Percentiles rank a stretch among this genome's conserved stretches.
Conservation (phyloP, 2,888 invertebrate species). For the Aleiodes leptofemur region DNA sequence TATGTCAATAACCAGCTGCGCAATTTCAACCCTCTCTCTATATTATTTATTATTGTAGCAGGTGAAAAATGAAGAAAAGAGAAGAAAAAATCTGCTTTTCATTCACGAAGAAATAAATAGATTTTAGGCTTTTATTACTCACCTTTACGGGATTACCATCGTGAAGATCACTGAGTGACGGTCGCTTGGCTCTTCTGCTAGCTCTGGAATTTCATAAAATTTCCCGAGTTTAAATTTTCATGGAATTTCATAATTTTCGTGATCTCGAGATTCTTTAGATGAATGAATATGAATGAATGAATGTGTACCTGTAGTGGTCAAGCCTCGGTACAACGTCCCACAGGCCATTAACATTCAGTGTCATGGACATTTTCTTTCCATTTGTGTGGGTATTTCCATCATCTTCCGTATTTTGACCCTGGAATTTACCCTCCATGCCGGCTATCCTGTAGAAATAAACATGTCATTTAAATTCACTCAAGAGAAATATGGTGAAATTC, state of each 20-base stretch:
- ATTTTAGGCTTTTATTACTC: constrained; percentile 52
- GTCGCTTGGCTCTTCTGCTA: constrained; percentile 85
- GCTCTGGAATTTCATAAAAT: constrained; percentile 58
- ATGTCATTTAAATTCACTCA: neutral
- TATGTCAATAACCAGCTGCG: constrained; percentile 22
- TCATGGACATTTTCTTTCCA: constrained; percentile 69
- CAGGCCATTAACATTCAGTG: constrained; percentile 70
- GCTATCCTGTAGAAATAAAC: constrained; percentile 57
- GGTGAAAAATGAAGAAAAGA: constrained; percentile 9
- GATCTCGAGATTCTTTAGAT: neutral
- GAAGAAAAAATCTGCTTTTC: neutral
- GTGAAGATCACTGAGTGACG: constrained; percentile 90
- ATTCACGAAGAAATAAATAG: constrained; percentile 8
- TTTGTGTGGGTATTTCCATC: constrained; percentile 63
- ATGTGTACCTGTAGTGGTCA: constrained; percentile 70
- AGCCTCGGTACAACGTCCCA: constrained; percentile 73
- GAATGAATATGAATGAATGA: neutral
- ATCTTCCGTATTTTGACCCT: constrained; percentile 63
- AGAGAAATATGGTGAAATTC: too few species aligned
- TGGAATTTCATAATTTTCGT: neutral
- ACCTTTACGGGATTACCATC: constrained; percentile 77
- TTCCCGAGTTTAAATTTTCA: constrained; percentile 29
- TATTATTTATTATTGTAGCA: constrained; percentile 7
- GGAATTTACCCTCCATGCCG: constrained; percentile 66
- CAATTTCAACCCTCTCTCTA: constrained; percentile 27